Percentiles rank a stretch among this genome's conserved stretches.
phyloP scores from a whole-genome alignment of 2,888 invertebrate species.

The Eledone cirrhosa region DNA sequence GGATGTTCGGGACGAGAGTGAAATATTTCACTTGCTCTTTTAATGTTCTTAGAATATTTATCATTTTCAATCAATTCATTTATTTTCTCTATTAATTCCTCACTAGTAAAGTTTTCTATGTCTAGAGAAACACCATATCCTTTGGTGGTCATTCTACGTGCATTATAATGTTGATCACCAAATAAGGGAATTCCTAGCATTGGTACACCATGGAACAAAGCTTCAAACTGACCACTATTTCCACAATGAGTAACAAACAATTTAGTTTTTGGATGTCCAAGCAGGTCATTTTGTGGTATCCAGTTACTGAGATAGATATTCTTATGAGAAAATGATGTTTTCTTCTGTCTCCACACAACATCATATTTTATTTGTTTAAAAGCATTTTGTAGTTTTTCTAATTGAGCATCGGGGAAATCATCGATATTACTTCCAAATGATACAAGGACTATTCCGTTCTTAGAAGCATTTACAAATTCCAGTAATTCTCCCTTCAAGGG shows the following conservation, averaged over 20 bases:
- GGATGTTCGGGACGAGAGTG: too few species aligned
- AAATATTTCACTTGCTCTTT: too few species aligned
- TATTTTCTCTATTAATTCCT: background rate
- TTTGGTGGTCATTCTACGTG: background rate
- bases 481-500: constrained; percentile 31
- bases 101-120: background rate
- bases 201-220: constrained; percentile 42
- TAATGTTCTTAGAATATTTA: too few species aligned
- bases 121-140: background rate
- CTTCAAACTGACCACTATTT: constrained; percentile 42
- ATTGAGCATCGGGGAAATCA: constrained; percentile 32
- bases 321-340: background rate
- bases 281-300: constrained; percentile 41
- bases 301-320: constrained; percentile 32
- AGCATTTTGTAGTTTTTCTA: constrained; percentile 32
- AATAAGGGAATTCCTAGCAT: constrained; percentile 40
- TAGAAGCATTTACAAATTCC: constrained; percentile 32
- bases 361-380: constrained; percentile 31
- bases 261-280: constrained; percentile 38
- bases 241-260: constrained; percentile 45
- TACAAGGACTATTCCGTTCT: constrained; percentile 37
- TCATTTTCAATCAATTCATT: too few species aligned
- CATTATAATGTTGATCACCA: constrained; percentile 40
- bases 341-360: constrained; percentile 7
- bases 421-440: constrained; percentile 37